Evolutionary conservation across 2,113 vertebrate genomes (phyloP).

Genomic region (Megaceryle maxima): DNA sequence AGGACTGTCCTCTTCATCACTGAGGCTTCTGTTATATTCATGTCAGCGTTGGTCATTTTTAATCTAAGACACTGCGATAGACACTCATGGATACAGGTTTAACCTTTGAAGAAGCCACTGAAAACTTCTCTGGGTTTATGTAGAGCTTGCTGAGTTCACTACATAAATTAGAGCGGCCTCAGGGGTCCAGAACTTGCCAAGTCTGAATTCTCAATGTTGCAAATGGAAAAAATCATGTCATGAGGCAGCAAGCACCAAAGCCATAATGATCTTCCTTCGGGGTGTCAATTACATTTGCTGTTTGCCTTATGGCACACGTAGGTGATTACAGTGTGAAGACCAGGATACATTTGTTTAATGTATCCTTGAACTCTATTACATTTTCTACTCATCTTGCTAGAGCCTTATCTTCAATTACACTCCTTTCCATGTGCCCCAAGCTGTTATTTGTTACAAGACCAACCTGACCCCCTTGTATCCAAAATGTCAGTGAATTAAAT

Average conservation of each 20-base stretch:
- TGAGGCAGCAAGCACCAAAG: not conserved
- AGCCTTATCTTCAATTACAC: conserved; percentile 62
- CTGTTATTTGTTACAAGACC: conserved; percentile 21
- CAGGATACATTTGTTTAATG: conserved; percentile 45
- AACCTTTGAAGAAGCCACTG: not conserved
- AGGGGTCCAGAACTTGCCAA: not conserved
- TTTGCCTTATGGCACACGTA: conserved; percentile 36
- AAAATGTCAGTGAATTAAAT: conserved; percentile 58
- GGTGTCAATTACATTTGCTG: conserved; percentile 40
- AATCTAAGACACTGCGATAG: not conserved
- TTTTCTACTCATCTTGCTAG: conserved; percentile 41
- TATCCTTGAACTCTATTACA: conserved; percentile 36
- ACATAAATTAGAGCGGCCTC: not conserved
- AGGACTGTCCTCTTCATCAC: not conserved
- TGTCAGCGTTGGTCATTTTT: not conserved
- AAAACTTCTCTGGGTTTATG: not conserved
- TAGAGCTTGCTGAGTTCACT: not conserved
- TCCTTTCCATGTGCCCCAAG: conserved; percentile 32
- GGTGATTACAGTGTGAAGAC: conserved; percentile 31
- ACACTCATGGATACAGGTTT: not conserved
- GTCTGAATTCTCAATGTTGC: not conserved
- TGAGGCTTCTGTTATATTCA: not conserved
- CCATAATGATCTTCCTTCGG: conserved; percentile 25
- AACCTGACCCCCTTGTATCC: conserved; percentile 40
- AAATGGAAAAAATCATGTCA: not conserved